phyloP scores from a whole-genome alignment of 2,888 invertebrate genomes.

The Actias luna region DNA sequence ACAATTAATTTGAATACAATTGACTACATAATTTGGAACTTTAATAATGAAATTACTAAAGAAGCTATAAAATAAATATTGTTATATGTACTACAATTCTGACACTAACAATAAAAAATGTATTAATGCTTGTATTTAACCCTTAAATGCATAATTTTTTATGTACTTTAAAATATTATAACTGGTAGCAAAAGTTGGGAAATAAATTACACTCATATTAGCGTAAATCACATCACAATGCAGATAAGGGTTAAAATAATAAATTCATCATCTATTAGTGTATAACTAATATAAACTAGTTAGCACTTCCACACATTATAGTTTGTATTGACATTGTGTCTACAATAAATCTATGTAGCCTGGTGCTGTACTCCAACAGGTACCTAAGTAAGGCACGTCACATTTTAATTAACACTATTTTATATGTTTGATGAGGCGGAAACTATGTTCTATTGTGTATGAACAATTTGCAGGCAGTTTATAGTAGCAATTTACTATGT shows the following conservation, averaged over 20 bases:
- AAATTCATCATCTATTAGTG: neutral
- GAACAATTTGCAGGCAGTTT: neutral
- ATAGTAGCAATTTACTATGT: conserved; percentile 32
- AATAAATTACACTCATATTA: too few species aligned
- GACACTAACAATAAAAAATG: neutral
- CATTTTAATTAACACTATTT: neutral
- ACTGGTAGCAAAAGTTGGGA: too few species aligned
- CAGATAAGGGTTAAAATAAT: neutral
- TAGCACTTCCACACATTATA: neutral
- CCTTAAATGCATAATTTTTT: too few species aligned
- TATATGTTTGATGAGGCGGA: neutral
- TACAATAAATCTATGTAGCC: neutral
- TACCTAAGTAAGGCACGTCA: conserved; percentile 4
- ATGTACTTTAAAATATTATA: too few species aligned
- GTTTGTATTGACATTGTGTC: neutral
- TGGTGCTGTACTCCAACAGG: neutral
- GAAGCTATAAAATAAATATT: neutral
- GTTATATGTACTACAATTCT: neutral
- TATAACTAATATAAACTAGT: neutral
- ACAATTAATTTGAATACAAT: neutral
- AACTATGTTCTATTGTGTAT: neutral
- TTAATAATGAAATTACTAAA: neutral
- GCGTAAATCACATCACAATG: too few species aligned
- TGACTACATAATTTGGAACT: neutral
- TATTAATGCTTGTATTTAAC: neutral